Conservation (phyloP, 2,797 vertebrate species). For the Petrocephalus schoutedeni region DNA sequence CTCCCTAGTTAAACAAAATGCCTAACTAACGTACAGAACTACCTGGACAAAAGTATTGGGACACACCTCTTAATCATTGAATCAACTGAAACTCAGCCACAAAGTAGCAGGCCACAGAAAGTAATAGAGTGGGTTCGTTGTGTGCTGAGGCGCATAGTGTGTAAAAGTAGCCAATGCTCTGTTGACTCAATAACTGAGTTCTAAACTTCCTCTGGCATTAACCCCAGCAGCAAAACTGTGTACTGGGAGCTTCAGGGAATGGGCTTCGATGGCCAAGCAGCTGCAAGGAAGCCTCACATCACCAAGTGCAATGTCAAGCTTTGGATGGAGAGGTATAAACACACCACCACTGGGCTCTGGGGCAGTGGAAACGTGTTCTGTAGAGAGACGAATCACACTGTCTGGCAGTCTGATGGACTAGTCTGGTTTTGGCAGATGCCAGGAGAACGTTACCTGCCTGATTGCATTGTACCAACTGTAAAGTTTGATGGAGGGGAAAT, state of each 20-base stretch:
- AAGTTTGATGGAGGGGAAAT: not conserved
- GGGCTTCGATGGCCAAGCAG: not conserved
- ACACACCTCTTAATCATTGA: not conserved
- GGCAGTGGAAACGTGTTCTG: not conserved
- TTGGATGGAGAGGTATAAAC: no score
- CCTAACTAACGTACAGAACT: not conserved
- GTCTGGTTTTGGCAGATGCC: not conserved
- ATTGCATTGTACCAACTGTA: not conserved
- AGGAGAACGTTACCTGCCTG: not conserved
- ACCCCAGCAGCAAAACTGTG: not conserved
- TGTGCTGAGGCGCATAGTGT: not conserved
- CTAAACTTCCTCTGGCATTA: not conserved
- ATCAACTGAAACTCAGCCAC: not conserved
- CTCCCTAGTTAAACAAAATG: not conserved
- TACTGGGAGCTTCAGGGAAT: not conserved
- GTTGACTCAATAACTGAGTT: not conserved
- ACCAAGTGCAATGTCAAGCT: not conserved
- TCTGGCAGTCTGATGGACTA: not conserved
- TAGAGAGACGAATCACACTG: not conserved
- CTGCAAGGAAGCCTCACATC: not conserved
- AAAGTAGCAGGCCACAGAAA: not conserved
- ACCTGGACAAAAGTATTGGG: not conserved
- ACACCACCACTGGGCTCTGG: not conserved
- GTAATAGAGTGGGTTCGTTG: not conserved
- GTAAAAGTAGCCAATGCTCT: not conserved